These are phyloP conservation scores for Cantharis lateralis DNA, from an alignment of 2,888 invertebrate genomes.

Conservation along the genomic window DNA sequence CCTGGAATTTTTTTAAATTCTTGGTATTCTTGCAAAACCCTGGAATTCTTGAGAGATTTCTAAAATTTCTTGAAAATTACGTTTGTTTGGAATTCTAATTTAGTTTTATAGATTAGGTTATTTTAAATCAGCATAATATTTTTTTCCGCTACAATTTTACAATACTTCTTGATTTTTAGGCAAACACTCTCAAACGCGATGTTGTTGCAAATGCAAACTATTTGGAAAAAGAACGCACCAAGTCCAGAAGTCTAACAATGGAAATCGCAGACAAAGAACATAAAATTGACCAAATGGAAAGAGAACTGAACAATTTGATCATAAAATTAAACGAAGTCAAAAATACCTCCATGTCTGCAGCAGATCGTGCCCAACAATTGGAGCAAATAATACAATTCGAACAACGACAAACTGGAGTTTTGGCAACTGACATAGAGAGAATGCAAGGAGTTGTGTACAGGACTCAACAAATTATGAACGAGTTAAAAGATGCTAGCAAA, in stretches of 20 bases:
- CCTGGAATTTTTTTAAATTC: too few relatives aligned
- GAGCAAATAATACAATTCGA: slow-evolving; percentile 66
- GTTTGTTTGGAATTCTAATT: too few relatives aligned
- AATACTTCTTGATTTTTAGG: slow-evolving; percentile 46
- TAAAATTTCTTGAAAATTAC: too few relatives aligned
- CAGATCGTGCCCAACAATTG: slow-evolving; percentile 63
- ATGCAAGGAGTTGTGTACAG: slow-evolving; percentile 59
- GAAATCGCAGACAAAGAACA: slow-evolving; percentile 39
- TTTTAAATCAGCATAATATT: too few relatives aligned
- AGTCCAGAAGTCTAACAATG: slow-evolving; percentile 40
- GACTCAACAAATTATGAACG: slow-evolving; percentile 57
- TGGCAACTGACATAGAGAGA: slow-evolving; percentile 57
- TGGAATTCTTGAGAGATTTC: too few relatives aligned
- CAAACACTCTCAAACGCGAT: slow-evolving; percentile 58
- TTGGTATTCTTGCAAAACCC: too few relatives aligned
- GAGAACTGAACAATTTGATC: slow-evolving; percentile 52
- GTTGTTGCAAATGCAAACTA: slow-evolving; percentile 54
- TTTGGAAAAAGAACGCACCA: slow-evolving; percentile 47
- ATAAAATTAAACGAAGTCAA: slow-evolving; percentile 58
- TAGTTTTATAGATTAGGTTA: too few relatives aligned
- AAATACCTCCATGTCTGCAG: slow-evolving; percentile 60
- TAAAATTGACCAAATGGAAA: slow-evolving; percentile 34
- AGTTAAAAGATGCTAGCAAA: slow-evolving; percentile 58
- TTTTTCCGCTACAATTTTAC: too few relatives aligned
- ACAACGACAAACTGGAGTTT: slow-evolving; percentile 57